A percentile compares a stretch with the other conserved stretches of the same genome.
Evolutionary conservation across 2,888 invertebrate species (phyloP).

Genomic region (Thalpophila matura): DNA sequence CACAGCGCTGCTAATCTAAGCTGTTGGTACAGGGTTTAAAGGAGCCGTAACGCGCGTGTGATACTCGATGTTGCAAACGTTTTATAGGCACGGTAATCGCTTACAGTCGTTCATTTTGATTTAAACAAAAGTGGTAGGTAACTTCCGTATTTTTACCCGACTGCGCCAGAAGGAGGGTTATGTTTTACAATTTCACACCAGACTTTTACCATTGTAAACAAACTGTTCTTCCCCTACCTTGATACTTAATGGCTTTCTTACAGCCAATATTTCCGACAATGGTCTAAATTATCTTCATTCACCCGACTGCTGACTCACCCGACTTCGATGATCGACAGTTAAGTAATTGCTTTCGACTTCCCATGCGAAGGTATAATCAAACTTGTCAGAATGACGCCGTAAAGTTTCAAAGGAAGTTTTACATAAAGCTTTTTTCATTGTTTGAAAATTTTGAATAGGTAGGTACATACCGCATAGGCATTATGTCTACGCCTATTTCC

Average conservation of each 20-base stretch:
- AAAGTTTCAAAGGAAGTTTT: not conserved
- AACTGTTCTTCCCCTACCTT: slow-evolving; percentile 9
- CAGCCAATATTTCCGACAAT: slow-evolving; percentile 47
- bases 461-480: no score
- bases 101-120: no score
- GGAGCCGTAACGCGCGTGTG: no score
- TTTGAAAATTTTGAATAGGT: not conserved
- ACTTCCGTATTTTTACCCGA: no score
- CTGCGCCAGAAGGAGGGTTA: no score
- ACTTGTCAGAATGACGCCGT: slow-evolving; percentile 27
- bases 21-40: no score
- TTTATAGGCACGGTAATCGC: no score
- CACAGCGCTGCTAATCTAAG: no score
- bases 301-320: slow-evolving; percentile 59
- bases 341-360: slow-evolving; percentile 67
- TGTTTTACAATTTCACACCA: not conserved
- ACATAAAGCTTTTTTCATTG: not conserved
- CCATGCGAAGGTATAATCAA: slow-evolving; percentile 22
- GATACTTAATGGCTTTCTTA: slow-evolving; percentile 33
- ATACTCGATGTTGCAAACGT: no score
- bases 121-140: no score
- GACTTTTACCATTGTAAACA: slow-evolving; percentile 5
- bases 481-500: no score
- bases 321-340: slow-evolving; percentile 53
- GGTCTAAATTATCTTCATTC: slow-evolving; percentile 57